phyloP scores from a whole-genome alignment of 2,888 invertebrate species.

The Lottia scabra region DNA sequence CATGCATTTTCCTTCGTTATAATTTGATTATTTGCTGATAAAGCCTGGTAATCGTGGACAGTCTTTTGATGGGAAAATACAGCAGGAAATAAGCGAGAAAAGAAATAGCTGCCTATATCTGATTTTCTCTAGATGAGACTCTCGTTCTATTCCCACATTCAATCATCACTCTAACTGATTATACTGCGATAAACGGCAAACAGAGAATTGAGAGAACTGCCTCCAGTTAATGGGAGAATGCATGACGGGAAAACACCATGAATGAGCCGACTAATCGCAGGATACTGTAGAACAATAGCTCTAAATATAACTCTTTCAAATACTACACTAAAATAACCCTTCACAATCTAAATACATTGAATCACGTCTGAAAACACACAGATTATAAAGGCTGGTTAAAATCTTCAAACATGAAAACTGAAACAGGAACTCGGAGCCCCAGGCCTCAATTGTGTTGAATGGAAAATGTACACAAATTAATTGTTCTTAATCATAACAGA shows the following conservation, averaged over 20 bases:
- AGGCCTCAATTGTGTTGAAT: too few species aligned
- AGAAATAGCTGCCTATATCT: conserved; percentile 6
- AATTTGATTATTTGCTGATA: conserved; percentile 36
- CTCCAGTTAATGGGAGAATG: conserved; percentile 3
- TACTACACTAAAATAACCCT: too few species aligned
- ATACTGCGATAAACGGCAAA: not conserved
- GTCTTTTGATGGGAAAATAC: conserved; percentile 12
- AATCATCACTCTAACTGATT: conserved; percentile 1
- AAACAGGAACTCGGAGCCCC: too few species aligned
- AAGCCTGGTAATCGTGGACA: conserved; percentile 23
- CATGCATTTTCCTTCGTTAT: conserved; percentile 24
- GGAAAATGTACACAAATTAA: too few species aligned
- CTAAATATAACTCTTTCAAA: not conserved
- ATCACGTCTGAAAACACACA: too few species aligned
- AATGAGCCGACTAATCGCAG: not conserved
- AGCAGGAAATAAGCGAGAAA: not conserved
- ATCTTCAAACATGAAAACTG: too few species aligned
- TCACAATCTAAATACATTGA: too few species aligned
- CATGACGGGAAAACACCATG: conserved; percentile 1
- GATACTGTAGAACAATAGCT: not conserved
- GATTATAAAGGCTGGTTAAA: too few species aligned
- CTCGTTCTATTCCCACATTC: not conserved
- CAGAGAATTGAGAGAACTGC: not conserved
- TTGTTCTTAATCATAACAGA: too few species aligned
- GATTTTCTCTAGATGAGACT: not conserved